phyloP scores from a whole-genome alignment of 2,797 vertebrate species.

The Eremophila alpestris region DNA sequence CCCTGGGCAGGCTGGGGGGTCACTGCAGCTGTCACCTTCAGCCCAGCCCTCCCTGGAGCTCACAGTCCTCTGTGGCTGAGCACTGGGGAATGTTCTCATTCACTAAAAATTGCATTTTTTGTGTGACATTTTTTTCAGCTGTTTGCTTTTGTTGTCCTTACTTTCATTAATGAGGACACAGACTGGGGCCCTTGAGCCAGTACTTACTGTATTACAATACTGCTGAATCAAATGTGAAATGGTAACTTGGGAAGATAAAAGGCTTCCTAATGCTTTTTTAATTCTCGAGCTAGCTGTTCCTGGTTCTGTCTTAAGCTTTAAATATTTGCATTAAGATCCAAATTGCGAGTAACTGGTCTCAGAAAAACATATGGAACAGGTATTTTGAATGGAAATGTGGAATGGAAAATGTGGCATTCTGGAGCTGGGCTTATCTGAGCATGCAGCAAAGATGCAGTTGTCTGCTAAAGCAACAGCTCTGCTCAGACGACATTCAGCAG shows the following conservation, averaged over 20 bases:
- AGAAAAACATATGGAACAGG: not conserved
- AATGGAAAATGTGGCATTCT: not conserved
- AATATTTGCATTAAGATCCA: constrained; percentile 30
- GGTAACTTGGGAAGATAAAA: not conserved
- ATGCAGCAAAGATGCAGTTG: not conserved
- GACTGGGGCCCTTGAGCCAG: rapidly evolving
- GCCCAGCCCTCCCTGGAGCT: not conserved
- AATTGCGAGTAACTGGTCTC: not conserved
- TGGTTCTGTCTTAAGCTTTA: not conserved
- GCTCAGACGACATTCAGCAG: not conserved
- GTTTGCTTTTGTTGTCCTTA: not conserved
- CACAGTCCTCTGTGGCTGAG: not conserved
- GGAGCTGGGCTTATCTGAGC: constrained; percentile 11
- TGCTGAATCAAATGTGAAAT: not conserved
- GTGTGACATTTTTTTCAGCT: not conserved
- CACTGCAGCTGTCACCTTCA: not conserved
- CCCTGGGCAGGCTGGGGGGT: not conserved
- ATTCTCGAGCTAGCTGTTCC: not conserved
- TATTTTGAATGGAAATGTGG: constrained; percentile 12
- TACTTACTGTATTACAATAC: not conserved
- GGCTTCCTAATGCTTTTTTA: not conserved
- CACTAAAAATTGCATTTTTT: not conserved
- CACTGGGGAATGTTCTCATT: not conserved
- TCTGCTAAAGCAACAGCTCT: not conserved
- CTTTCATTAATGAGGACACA: not conserved